These are phyloP conservation scores for Oenanthe melanoleuca DNA, from an alignment of 2,113 vertebrate genomes.

Conservation along the genomic window DNA sequence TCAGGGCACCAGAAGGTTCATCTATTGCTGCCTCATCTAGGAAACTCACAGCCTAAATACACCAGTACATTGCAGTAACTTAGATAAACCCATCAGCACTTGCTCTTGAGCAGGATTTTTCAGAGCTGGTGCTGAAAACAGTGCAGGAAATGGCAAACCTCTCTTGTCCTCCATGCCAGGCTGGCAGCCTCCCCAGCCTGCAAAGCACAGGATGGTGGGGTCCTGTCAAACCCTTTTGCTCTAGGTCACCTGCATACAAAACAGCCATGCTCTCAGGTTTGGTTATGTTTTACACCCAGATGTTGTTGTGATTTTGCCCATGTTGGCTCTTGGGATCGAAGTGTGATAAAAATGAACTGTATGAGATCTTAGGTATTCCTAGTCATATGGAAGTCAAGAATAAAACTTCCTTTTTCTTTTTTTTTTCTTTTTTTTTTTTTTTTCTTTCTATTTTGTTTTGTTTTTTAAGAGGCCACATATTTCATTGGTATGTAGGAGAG, in stretches of 20 bases:
- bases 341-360: neutral
- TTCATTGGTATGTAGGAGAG: neutral
- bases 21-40: neutral
- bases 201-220: rapidly evolving
- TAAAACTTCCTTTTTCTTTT: neutral
- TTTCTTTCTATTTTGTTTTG: no score
- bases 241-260: neutral
- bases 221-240: neutral
- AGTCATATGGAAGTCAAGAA: neutral
- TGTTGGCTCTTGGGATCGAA: neutral
- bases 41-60: neutral
- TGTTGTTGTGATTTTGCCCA: neutral
- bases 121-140: neutral
- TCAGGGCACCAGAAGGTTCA: neutral
- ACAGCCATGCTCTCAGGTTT: neutral
- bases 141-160: neutral
- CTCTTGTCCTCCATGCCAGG: neutral
- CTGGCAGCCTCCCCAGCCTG: neutral
- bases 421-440: no score
- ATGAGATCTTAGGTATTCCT: neutral
- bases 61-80: neutral
- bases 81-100: neutral
- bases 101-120: neutral
- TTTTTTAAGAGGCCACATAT: neutral
- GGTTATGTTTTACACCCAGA: neutral